These are phyloP conservation scores for Wiebesia pumilae DNA, from an alignment of 1,140 invertebrate genomes.

Conservation along the genomic window DNA sequence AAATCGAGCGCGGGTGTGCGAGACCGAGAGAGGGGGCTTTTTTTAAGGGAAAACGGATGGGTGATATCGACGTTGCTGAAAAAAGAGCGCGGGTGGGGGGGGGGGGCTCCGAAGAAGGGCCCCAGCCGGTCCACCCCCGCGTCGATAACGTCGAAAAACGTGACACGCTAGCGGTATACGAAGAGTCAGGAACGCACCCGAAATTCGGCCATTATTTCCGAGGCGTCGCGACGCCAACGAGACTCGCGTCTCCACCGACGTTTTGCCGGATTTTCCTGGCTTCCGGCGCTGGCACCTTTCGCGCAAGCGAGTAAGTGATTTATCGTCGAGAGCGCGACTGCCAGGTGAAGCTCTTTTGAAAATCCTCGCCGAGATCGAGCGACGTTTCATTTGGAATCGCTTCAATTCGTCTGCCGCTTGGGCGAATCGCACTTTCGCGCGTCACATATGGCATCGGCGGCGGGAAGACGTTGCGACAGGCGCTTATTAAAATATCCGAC, in stretches of 20 bases:
- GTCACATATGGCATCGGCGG: neutral
- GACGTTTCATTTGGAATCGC: constrained; percentile 12
- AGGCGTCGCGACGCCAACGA: neutral
- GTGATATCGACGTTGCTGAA: constrained; percentile 7
- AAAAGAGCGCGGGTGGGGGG: neutral
- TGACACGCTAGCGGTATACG: neutral
- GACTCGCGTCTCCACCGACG: no score
- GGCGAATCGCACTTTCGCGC: neutral
- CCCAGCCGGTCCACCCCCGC: neutral
- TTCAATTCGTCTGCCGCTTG: neutral
- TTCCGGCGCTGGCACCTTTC: neutral
- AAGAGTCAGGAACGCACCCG: neutral
- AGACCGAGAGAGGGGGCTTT: neutral
- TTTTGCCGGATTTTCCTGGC: neutral
- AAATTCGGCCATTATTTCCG: neutral
- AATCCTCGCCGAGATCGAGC: neutral
- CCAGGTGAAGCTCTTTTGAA: neutral
- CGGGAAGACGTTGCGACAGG: neutral
- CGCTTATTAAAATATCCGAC: neutral
- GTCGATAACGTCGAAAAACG: neutral
- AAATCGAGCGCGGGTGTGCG: neutral
- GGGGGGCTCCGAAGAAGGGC: neutral
- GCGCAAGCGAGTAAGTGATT: neutral
- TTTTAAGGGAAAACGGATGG: neutral
- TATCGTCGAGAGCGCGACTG: neutral